phyloP scores from a whole-genome alignment of 2,797 vertebrate genomes.

The Morus bassanus region DNA sequence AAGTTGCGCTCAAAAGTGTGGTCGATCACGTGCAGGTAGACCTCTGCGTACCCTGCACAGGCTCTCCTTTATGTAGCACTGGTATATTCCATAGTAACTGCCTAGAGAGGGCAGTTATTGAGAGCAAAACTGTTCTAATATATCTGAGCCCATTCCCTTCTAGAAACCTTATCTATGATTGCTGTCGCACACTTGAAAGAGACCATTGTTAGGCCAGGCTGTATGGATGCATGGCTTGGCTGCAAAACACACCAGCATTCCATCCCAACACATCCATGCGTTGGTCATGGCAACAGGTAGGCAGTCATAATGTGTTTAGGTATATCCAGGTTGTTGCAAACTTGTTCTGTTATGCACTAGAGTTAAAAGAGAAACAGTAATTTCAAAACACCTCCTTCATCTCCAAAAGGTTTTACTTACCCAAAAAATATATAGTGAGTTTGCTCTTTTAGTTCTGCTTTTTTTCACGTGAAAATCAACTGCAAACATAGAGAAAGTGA shows the following conservation, averaged over 20 bases:
- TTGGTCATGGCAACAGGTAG: neutral
- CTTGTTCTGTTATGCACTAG: neutral
- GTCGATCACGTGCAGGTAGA: fast-evolving
- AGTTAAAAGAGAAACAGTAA: neutral
- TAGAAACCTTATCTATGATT: neutral
- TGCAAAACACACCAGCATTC: neutral
- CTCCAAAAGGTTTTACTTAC: neutral
- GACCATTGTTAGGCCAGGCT: neutral
- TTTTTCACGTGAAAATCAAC: neutral
- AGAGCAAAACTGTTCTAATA: neutral
- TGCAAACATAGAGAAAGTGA: neutral
- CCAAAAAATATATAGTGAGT: neutral
- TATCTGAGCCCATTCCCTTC: neutral
- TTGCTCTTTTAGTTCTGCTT: neutral
- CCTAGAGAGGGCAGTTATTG: neutral
- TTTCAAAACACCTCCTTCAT: neutral
- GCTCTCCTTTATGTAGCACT: neutral
- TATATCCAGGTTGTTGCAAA: neutral
- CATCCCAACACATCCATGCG: neutral
- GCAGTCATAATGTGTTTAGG: neutral
- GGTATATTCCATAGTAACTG: neutral
- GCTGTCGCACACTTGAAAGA: neutral
- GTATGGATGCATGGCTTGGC: neutral
- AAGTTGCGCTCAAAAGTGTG: neutral
- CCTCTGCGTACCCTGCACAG: neutral